Percentiles rank a stretch among this genome's conserved stretches.
These are phyloP conservation scores for Odontomachus brunneus DNA, from an alignment of 1,140 invertebrate genomes.

Conservation along the genomic window DNA sequence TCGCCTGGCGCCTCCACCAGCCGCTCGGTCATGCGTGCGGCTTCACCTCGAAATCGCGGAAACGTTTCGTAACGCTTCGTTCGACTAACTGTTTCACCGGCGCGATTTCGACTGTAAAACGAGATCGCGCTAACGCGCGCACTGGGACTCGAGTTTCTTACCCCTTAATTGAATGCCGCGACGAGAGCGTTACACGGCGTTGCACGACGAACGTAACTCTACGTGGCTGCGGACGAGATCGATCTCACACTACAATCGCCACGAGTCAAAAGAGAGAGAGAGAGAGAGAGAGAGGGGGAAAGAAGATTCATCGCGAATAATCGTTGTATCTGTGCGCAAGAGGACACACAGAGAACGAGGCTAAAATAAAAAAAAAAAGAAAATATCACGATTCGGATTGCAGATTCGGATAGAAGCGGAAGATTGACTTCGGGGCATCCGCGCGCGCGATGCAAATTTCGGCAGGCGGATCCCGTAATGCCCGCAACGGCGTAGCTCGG, in stretches of 20 bases:
- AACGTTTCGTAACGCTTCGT: conserved; percentile 64
- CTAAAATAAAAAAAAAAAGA: no score
- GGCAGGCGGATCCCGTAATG: conserved; percentile 37
- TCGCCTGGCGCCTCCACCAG: conserved; percentile 68
- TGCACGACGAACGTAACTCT: no score
- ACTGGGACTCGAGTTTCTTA: conserved; percentile 1
- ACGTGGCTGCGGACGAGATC: no score
- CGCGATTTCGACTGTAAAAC: conserved; percentile 45
- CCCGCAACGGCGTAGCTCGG: conserved; percentile 24
- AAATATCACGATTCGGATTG: no score
- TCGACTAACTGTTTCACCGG: conserved; percentile 63
- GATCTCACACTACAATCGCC: no score
- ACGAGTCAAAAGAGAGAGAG: no score
- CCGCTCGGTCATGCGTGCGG: conserved; percentile 69
- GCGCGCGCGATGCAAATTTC: conserved; percentile 26
- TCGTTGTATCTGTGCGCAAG: no score
- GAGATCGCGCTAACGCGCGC: not conserved
- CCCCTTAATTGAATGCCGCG: not conserved
- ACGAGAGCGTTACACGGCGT: no score
- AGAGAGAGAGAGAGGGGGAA: no score
- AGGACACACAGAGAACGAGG: no score
- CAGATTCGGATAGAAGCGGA: no score
- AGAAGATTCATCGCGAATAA: no score
- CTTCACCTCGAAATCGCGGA: conserved; percentile 69
- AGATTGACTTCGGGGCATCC: not conserved